These are phyloP conservation scores for Oncorhynchus gorbuscha DNA, from an alignment of 2,113 vertebrate species.

Conservation along the genomic window DNA sequence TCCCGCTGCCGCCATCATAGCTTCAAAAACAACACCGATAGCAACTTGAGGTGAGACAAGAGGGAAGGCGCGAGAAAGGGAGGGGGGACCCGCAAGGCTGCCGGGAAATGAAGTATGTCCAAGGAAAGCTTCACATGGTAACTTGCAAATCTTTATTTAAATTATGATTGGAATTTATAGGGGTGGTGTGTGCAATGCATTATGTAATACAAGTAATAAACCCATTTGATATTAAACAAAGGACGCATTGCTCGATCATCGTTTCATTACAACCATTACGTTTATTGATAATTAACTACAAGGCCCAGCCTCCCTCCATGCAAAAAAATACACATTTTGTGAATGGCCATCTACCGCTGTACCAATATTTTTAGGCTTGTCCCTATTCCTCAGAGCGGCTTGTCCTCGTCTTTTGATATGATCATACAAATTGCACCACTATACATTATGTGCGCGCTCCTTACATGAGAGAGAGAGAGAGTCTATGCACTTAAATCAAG, in stretches of 20 bases:
- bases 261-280: neutral
- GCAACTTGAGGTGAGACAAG: slow-evolving; percentile 69
- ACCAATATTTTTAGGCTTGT: neutral
- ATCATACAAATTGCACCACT: no score
- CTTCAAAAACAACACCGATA: slow-evolving; percentile 80
- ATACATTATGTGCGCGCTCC: no score
- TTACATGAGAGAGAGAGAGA: no score
- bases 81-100: slow-evolving; percentile 59
- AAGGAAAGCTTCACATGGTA: neutral
- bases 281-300: neutral
- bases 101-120: slow-evolving; percentile 71
- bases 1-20: slow-evolving; percentile 90
- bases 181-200: neutral
- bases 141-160: neutral
- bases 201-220: neutral
- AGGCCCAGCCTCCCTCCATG: neutral
- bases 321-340: slow-evolving; percentile 1
- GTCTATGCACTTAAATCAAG: slow-evolving; percentile 1
- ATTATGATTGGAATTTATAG: neutral
- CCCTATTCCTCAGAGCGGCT: neutral
- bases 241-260: neutral
- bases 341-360: neutral
- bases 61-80: slow-evolving; percentile 82
- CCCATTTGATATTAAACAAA: neutral
- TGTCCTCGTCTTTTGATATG: neutral